Evolutionary conservation across 2,113 vertebrate genomes (phyloP), one percentile per base, ranked within the genome.

Genomic region (Progne subis): DNA sequence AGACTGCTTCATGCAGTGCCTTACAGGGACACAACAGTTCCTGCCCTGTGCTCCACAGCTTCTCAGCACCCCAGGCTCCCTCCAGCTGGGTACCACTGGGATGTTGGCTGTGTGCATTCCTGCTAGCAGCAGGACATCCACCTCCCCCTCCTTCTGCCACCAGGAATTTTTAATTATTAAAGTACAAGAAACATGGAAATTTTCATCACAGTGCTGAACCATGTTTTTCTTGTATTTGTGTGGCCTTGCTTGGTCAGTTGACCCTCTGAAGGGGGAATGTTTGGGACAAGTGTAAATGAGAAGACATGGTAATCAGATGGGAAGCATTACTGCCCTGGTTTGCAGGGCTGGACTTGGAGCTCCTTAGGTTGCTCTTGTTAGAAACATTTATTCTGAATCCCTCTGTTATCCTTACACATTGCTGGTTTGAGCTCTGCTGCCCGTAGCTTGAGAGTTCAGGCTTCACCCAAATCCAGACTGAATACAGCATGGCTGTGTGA

Each of bases 351-450:
- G 74, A 39, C 61, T 46, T 24, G 67, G 55, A 59, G 82, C 20
- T 11, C 34, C 67, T 65, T 68, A 8, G 9, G 25, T 46, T 64
- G 71, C 23, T 25, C 1, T 31, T 6, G 8, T 21, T 14, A 20
- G 43, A 60, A 74, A 50, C 12, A 9, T 26, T 70, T 34, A 31
- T 21, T 60, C 77, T 70, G 55, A 64, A 49, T 65, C 88, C 26
- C 39, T 68, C 60, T 37, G 3, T 34, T 72, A 49, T 29, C 53
- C n/a, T 82, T 3, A 0, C 0, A 8, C 4, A 2, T 28, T 37
- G 9, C 68, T 70, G 53, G 20, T 61, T 53, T 0, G 3, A 81
- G 53, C 49, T 84, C 25, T 11, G 3, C 9, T 90, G n/a, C 37
- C 43, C 2, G 4, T 26, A 41, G 37, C 47, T 59, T 85, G 32